These are phyloP conservation scores for Unio pictorum DNA, from an alignment of 2,888 invertebrate genomes.

Conservation along the genomic window DNA sequence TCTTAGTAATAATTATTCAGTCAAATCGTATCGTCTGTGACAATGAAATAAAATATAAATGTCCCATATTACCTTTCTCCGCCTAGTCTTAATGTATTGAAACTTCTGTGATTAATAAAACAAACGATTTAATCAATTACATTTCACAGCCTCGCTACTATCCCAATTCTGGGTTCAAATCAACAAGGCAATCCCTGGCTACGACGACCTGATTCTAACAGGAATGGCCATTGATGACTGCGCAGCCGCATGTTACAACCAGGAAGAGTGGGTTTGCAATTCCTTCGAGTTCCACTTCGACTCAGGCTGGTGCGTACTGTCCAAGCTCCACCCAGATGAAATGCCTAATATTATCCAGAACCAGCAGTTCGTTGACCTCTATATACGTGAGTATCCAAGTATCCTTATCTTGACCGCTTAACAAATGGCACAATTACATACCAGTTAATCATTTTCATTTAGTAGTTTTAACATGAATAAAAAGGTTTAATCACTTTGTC, in stretches of 20 bases:
- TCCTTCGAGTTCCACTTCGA: conserved; percentile 54
- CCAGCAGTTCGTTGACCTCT: conserved; percentile 40
- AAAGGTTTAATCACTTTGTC: background rate
- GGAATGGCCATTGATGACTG: conserved; percentile 58
- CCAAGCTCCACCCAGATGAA: conserved; percentile 50
- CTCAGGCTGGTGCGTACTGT: conserved; percentile 46
- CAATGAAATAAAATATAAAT: background rate
- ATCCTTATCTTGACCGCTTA: background rate
- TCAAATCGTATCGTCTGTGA: too few species aligned
- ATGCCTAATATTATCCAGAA: conserved; percentile 32
- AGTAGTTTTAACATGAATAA: background rate
- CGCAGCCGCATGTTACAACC: conserved; percentile 40
- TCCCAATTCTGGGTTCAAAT: conserved; percentile 33
- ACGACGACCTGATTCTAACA: conserved; percentile 38
- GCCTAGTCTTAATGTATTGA: background rate
- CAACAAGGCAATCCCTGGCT: conserved; percentile 43
- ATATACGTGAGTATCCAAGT: conserved; percentile 42
- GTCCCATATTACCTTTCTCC: background rate
- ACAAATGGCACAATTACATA: too few species aligned
- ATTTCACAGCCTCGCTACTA: conserved; percentile 26
- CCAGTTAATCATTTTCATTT: too few species aligned
- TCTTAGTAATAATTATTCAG: too few species aligned
- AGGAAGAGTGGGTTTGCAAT: conserved; percentile 47
- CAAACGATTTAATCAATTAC: background rate
- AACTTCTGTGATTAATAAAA: background rate